Percentiles rank a stretch among this genome's conserved stretches.
Evolutionary conservation across 2,888 invertebrate species (phyloP).

Genomic region (Caenorhabditis uteleia): DNA sequence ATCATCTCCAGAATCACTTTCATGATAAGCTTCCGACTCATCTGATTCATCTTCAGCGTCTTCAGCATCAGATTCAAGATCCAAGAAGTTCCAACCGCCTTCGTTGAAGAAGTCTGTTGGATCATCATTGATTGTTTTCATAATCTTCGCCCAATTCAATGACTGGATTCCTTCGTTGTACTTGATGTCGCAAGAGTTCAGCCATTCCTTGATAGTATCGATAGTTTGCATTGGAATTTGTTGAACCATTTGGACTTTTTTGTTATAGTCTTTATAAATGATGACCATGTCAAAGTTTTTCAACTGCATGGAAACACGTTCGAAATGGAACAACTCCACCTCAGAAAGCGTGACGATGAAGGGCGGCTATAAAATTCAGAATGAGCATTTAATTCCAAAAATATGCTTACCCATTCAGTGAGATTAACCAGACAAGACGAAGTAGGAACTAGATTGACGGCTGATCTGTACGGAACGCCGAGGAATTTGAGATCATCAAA

Average conservation of each 20-base stretch:
- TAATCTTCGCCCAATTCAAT: constrained; percentile 98
- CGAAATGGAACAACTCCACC: constrained; percentile 96
- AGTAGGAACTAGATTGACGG: constrained; percentile 83
- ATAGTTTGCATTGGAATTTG: constrained; percentile 99
- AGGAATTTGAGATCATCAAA: constrained; percentile 97
- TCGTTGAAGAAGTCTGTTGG: constrained; percentile 98
- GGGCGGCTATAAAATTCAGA: constrained; percentile 78
- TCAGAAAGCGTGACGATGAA: constrained; percentile 92
- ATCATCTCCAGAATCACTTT: constrained; percentile 71
- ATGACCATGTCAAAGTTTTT: constrained; percentile 99
- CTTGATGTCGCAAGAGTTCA: constrained; percentile 86
- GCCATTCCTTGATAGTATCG: constrained; percentile 83
- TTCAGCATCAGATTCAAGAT: constrained; percentile 70
- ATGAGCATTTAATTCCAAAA: not conserved
- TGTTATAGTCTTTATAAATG: constrained; percentile 95
- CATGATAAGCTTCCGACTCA: constrained; percentile 41
- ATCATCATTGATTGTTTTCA: constrained; percentile 97
- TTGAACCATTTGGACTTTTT: constrained; percentile 93
- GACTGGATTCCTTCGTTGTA: constrained; percentile 98
- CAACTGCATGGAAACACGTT: constrained; percentile 95
- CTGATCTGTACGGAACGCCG: constrained; percentile 87
- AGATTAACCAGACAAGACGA: constrained; percentile 96
- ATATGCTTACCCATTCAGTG: constrained; percentile 81
- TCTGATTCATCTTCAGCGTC: constrained; percentile 73
- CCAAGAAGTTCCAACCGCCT: constrained; percentile 98